Conservation (phyloP, 2,797 vertebrate species). For the Onychomys leucogaster region DNA sequence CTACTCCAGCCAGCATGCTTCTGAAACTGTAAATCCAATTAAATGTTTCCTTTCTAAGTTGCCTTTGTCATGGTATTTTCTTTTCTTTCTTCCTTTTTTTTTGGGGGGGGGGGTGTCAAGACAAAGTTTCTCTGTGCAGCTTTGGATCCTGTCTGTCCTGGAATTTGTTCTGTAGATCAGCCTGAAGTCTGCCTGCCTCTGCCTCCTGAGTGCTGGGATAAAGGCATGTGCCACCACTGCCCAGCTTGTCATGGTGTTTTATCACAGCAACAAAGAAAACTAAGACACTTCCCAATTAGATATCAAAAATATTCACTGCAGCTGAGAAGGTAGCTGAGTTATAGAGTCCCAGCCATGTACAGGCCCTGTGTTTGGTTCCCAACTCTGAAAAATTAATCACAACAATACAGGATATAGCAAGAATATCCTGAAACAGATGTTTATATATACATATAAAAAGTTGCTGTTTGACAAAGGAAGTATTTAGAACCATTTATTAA, state of each 20-base stretch:
- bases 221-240: too few relatives aligned
- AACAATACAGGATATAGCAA: background rate
- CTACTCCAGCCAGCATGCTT: background rate
- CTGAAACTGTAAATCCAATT: background rate
- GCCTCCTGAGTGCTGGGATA: too few relatives aligned
- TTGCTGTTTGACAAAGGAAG: background rate
- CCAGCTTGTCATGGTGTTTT: background rate
- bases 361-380: background rate
- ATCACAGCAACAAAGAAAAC: background rate
- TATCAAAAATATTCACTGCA: background rate
- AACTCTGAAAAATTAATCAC: background rate
- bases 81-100: too few relatives aligned
- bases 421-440: background rate
- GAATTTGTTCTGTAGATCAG: too few relatives aligned
- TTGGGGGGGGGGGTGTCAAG: too few relatives aligned
- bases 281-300: background rate
- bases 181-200: too few relatives aligned
- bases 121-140: too few relatives aligned
- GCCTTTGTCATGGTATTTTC: background rate
- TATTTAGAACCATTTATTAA: slow-evolving; percentile 16
- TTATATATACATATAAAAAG: background rate
- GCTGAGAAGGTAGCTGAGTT: background rate
- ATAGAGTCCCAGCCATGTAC: background rate
- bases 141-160: too few relatives aligned
- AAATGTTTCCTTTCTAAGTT: background rate